These are phyloP conservation scores for Chitala chitala DNA, from an alignment of 2,113 vertebrate genomes.

Conservation along the genomic window DNA sequence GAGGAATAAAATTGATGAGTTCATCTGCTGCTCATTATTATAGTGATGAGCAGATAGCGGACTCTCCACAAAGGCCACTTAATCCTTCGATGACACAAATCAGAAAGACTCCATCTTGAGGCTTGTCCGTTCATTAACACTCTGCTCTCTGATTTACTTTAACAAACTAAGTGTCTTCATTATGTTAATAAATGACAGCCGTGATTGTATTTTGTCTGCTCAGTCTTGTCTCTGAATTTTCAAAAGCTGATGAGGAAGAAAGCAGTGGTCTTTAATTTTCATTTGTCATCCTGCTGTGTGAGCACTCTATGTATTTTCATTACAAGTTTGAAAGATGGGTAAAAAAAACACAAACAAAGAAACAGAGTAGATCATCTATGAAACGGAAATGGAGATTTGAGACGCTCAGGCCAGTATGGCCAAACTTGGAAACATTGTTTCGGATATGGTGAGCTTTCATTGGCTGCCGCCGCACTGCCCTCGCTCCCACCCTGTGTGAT, in stretches of 20 bases:
- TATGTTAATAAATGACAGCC: slow-evolving; percentile 57
- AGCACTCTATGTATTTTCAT: slow-evolving; percentile 29
- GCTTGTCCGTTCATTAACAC: slow-evolving; percentile 56
- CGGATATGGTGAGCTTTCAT: too few species aligned
- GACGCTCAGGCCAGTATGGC: too few species aligned
- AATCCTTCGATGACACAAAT: slow-evolving; percentile 66
- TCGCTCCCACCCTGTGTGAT: slow-evolving; percentile 45
- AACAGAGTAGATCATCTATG: neutral
- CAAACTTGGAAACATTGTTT: too few species aligned
- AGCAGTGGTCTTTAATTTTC: slow-evolving; percentile 35
- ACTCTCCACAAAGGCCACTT: slow-evolving; percentile 65
- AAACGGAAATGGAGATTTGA: neutral
- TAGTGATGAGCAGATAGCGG: slow-evolving; percentile 65
- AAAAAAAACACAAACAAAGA: slow-evolving; percentile 20
- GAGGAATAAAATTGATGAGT: slow-evolving; percentile 61
- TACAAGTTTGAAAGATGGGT: slow-evolving; percentile 19
- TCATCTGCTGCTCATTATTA: slow-evolving; percentile 65
- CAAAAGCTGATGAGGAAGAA: slow-evolving; percentile 32
- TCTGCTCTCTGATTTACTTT: slow-evolving; percentile 54
- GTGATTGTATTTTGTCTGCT: slow-evolving; percentile 54
- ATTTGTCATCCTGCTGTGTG: slow-evolving; percentile 40
- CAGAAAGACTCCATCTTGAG: slow-evolving; percentile 53
- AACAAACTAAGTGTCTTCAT: slow-evolving; percentile 60
- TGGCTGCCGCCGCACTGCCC: neutral
- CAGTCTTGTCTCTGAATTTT: slow-evolving; percentile 35